Conservation (phyloP, 2,113 vertebrate species). For the Ahaetulla prasina region DNA sequence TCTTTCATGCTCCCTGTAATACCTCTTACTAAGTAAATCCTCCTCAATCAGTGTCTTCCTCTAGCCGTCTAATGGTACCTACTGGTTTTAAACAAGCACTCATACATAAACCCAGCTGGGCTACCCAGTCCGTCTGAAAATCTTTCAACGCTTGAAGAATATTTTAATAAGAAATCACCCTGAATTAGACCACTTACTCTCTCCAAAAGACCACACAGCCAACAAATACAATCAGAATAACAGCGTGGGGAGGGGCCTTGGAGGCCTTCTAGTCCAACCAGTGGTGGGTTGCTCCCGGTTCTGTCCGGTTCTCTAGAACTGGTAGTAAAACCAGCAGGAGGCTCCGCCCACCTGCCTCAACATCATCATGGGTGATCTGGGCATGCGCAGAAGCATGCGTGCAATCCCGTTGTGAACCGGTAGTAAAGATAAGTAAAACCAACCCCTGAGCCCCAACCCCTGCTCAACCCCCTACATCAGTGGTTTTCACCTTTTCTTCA, state of each 20-base stretch:
- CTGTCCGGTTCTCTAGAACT: no score
- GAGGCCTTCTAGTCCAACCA: background rate
- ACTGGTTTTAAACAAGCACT: conserved; percentile 13
- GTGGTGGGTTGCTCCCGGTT: no score
- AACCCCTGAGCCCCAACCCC: no score
- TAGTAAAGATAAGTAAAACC: no score
- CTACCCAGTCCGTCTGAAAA: background rate
- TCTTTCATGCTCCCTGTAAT: background rate
- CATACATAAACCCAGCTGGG: background rate
- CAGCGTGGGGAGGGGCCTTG: background rate
- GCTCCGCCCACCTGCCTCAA: no score
- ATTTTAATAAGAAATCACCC: conserved; percentile 10
- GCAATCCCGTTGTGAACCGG: no score
- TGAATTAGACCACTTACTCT: background rate
- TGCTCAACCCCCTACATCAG: background rate
- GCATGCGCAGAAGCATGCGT: no score
- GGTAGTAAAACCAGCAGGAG: no score
- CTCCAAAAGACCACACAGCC: conserved; percentile 7
- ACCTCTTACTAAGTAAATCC: conserved; percentile 26
- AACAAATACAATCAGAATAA: conserved; percentile 24
- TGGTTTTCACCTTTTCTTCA: background rate
- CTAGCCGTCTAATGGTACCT: conserved; percentile 41
- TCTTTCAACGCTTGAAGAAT: conserved; percentile 8
- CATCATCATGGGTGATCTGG: no score
- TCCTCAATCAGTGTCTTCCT: conserved; percentile 44